Base-by-base conservation (phyloP, 2,113 vertebrate species). In the Xenus cinereus region DNA sequence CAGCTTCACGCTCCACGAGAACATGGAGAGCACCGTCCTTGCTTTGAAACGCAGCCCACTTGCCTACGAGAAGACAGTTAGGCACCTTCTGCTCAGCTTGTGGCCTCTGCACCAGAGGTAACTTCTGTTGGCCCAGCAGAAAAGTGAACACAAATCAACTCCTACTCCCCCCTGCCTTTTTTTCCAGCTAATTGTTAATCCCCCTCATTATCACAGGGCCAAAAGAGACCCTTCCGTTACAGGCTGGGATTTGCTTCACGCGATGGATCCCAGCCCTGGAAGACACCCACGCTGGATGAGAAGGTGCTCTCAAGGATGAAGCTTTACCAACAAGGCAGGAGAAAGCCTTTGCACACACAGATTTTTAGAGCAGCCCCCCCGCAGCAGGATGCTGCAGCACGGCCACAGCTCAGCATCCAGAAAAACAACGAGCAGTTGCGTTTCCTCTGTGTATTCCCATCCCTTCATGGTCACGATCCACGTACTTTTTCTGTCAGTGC, bases 61-160 rank as follows among this genome's bases (percentile, higher is more conserved):
- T 23, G 56, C 71, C 63, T 28, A 33, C 46, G 27, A 37, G 32
- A 35, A 0, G 4, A 10, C 46, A 28, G 12, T 4, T 6, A 3
- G 35, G 26, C 19, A 50, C 41, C 73, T 78, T 54, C 88, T 77
- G 56, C 53, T 82, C 41, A 39, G 54, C 59, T 46, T 15, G 21
- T 17, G 45, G 39, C 59, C 33, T 62, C 54, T 78, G 46, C 73
- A 69, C 56, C 35, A 60, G 32, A 35, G 16, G 21, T 46, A 37
- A 26, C 22, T 56, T 88, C 12, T 77, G 32, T 22, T 28, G 51
- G 41, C n/a, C 37, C 39, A 80, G 63, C 62, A 78, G 43, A 78
- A 50, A 32, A 27, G 21, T 3, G 17, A 76, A 60, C 11, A 27
- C 41, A 73, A 46, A 66, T 12, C 18, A 27, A 35, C 18, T 75